Conservation (phyloP, 30 jellyfish, hydroid and myxozoan species). For the Mastigias papua region DNA sequence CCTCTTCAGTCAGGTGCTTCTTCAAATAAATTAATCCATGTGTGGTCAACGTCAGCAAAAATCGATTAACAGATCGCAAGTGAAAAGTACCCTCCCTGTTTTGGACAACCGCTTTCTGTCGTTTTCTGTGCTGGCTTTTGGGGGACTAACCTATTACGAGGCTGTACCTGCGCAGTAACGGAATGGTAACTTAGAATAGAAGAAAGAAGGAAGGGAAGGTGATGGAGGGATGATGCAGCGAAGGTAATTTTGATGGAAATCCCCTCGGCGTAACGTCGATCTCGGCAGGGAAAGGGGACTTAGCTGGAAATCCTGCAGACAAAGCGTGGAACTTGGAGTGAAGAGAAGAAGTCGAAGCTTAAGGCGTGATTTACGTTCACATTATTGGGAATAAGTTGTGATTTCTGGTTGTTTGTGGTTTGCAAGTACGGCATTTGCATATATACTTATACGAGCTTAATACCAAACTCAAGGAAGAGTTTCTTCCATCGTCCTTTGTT, state of each 20-base stretch:
- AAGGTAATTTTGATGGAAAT: slow-evolving; percentile 1
- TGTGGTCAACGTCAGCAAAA: no score
- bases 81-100: no score
- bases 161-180: slow-evolving; percentile 26
- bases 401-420: no score
- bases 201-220: background rate
- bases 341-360: background rate
- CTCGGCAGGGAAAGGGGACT: background rate
- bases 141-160: no score
- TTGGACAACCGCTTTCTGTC: background rate
- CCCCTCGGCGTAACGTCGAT: slow-evolving; percentile 4
- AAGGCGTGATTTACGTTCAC: background rate
- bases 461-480: background rate
- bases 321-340: background rate
- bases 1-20: no score
- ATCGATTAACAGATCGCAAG: no score
- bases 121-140: no score
- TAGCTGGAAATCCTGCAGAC: background rate
- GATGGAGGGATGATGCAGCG: background rate
- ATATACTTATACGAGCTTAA: background rate
- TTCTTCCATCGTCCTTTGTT: background rate
- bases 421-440: no score
- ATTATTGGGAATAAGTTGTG: background rate
- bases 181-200: background rate
- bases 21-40: no score